Conservation (phyloP, 2,888 invertebrate species). For the Malthinus flaveolus region DNA sequence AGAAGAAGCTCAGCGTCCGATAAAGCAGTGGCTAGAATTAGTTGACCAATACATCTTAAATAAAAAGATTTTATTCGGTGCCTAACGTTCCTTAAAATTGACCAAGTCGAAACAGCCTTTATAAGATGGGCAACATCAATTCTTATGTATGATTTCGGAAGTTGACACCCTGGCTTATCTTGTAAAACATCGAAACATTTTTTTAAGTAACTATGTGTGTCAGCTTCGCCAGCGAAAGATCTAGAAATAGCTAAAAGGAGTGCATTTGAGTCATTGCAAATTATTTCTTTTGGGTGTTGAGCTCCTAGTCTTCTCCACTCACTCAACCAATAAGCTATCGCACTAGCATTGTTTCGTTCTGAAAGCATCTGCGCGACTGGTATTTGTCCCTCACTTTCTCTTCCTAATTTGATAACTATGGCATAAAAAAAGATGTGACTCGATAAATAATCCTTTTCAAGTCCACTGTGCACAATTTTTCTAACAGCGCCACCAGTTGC, state of each 20-base stretch:
- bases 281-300: conserved; percentile 12
- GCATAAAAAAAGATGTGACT: conserved; percentile 7
- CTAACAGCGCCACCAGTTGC: neutral
- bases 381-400: conserved; percentile 14
- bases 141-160: conserved; percentile 13
- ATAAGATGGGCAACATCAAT: conserved; percentile 11
- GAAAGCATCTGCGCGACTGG: conserved; percentile 25
- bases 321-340: conserved; percentile 24
- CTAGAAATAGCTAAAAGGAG: conserved; percentile 10
- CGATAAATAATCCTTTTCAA: neutral
- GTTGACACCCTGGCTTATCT: neutral
- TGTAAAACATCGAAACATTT: neutral
- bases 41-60: conserved; percentile 1
- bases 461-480: neutral
- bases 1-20: neutral
- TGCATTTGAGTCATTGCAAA: conserved; percentile 18
- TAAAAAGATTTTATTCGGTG: neutral
- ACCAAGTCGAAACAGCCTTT: neutral
- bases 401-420: conserved; percentile 4
- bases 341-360: conserved; percentile 19
- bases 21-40: neutral
- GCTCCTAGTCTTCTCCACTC: conserved; percentile 20
- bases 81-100: neutral
- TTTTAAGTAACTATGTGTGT: neutral
- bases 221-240: neutral